A percentile compares a stretch with the other conserved stretches of the same genome.
Conservation (phyloP, 2,113 vertebrate species). For the Laticauda colubrina region DNA sequence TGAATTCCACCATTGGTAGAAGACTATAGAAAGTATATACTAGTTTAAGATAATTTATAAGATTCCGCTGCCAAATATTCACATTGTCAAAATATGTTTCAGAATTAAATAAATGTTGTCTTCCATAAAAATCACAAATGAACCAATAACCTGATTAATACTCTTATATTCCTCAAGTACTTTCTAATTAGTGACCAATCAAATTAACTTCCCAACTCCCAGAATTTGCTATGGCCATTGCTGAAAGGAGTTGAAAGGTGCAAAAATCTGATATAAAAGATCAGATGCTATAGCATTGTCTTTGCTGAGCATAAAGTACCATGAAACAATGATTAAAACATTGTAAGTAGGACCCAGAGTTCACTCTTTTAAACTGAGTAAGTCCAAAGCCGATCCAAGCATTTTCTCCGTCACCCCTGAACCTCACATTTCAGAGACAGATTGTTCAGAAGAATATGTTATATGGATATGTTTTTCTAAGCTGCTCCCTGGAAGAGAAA, state of each 20-base stretch:
- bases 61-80: not conserved
- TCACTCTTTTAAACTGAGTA: not conserved
- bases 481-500: not conserved
- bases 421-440: not conserved
- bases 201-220: not conserved
- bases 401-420: not conserved
- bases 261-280: not conserved
- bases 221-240: not conserved
- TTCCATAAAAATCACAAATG: not conserved
- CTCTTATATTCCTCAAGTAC: not conserved
- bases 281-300: not conserved
- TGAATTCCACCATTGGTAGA: not conserved
- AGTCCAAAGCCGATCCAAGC: not conserved
- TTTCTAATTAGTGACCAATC: not conserved
- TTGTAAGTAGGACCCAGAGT: not conserved
- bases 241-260: not conserved
- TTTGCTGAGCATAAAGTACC: not conserved
- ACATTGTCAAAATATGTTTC: not conserved
- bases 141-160: not conserved
- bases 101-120: not conserved
- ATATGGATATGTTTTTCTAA: not conserved
- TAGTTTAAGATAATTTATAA: conserved; percentile 6
- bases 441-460: not conserved
- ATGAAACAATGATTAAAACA: not conserved
- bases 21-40: not conserved